Evolutionary conservation across 1,140 invertebrate genomes (phyloP), one percentile per base, ranked within the genome.

Genomic region (Plodia interpunctella): DNA sequence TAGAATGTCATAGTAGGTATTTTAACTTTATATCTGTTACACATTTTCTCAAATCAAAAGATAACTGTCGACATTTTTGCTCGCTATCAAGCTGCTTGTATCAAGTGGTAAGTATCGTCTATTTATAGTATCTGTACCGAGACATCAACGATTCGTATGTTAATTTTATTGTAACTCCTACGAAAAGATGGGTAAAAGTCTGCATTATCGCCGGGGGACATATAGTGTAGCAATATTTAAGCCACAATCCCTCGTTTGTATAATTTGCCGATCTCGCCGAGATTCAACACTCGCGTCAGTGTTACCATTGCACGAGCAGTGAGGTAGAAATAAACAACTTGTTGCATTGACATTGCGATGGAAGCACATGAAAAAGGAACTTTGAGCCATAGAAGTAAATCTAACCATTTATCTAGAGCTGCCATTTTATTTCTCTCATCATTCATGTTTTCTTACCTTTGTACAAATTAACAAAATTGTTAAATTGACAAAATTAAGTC

Each of bases 161-260:
- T 80, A 88, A 88, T 86, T 82, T 80, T 75, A 86, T 80, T 65
- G 61, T 72, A 51, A 71, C 60, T 62, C 66, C 59, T 66, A 77
- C 72, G 72, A 81, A 87, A 87, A 87, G 72, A 78, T 71, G 76
- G 72, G 52, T 76, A 88, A 86, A 88, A 86, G 75, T 84, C 65
- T 68, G 73, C 67, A 84, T 80, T 77, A 85, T 68, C 59, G 53
- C 60, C 59, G 18, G 58, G 66, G 35, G 59, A 57, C 54, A 55
- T 51, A 62, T 63, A 49, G 72, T 62, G 64, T 70, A 71, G 65
- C 68, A 70, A 66, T 72, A 67, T 76, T 74, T 59, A 58, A 65
- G 55, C 72, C 77, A 62, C 76, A 77, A 61, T 60, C 55, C 62
- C 55, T 61, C 73, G 76, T 86, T 86, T 80, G 83, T 74, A 88